A percentile compares a stretch with the other conserved stretches of the same genome.
Evolutionary conservation across 2,113 vertebrate species (phyloP).

Genomic region (Picathartes gymnocephalus): DNA sequence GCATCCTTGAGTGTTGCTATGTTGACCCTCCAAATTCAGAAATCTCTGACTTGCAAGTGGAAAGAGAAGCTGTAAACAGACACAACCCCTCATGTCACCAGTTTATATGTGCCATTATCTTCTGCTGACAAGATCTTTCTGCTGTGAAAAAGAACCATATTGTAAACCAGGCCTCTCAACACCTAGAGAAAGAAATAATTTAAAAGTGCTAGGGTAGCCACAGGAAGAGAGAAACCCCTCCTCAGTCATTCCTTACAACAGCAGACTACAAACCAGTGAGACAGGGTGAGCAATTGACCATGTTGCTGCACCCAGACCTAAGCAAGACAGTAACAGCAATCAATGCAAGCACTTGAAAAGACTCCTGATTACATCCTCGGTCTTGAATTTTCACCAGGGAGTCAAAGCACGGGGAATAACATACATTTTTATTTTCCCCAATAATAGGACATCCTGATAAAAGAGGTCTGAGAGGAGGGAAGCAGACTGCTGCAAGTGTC

Average conservation of each 20-base stretch:
- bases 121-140: background rate
- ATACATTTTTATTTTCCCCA: background rate
- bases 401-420: background rate
- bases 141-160: background rate
- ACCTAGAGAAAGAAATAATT: background rate
- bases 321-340: background rate
- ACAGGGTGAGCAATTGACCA: background rate
- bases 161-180: background rate
- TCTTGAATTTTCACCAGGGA: background rate
- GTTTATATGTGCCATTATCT: background rate
- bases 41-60: background rate
- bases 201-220: background rate
- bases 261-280: background rate
- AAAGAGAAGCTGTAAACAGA: background rate
- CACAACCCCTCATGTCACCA: background rate
- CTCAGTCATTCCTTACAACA: background rate
- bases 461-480: background rate
- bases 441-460: background rate
- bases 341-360: background rate
- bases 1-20: background rate
- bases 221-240: background rate
- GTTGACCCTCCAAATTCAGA: background rate
- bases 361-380: background rate
- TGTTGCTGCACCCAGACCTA: background rate
- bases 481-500: background rate